Conservation (phyloP, 2,113 vertebrate genomes). For the Cheirogaleus medius region DNA sequence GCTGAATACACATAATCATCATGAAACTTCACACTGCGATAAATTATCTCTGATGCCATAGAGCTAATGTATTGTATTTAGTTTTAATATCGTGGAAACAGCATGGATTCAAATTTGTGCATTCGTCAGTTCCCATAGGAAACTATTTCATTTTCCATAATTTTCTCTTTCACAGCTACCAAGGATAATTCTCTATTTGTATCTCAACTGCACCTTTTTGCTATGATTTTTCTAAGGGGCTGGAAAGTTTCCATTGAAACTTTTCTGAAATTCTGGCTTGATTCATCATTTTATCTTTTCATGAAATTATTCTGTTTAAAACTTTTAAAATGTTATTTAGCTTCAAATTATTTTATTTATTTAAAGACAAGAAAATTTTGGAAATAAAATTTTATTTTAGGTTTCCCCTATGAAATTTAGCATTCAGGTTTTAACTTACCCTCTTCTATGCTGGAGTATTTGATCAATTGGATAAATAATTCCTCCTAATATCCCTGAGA, state of each 20-base stretch:
- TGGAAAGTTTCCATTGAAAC: not conserved
- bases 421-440: not conserved
- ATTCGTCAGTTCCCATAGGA: constrained; percentile 63
- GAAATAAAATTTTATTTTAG: not conserved
- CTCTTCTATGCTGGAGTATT: not conserved
- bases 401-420: not conserved
- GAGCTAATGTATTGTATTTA: constrained; percentile 83
- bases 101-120: constrained; percentile 66
- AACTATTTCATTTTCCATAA: constrained; percentile 66
- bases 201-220: not conserved
- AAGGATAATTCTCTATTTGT: constrained; percentile 45
- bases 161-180: constrained; percentile 61
- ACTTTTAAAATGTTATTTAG: constrained; percentile 16
- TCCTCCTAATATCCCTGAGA: not conserved
- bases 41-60: constrained; percentile 68
- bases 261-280: constrained; percentile 37
- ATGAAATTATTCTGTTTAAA: constrained; percentile 7
- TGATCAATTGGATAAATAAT: constrained; percentile 13
- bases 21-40: constrained; percentile 77
- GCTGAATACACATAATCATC: constrained; percentile 75
- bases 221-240: not conserved
- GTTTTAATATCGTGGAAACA: constrained; percentile 82
- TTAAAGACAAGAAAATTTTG: not conserved
- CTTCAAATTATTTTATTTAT: not conserved
- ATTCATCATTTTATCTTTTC: constrained; percentile 23